These are phyloP conservation scores for Chelon auratus DNA, from an alignment of 2,797 vertebrate genomes.

Conservation along the genomic window DNA sequence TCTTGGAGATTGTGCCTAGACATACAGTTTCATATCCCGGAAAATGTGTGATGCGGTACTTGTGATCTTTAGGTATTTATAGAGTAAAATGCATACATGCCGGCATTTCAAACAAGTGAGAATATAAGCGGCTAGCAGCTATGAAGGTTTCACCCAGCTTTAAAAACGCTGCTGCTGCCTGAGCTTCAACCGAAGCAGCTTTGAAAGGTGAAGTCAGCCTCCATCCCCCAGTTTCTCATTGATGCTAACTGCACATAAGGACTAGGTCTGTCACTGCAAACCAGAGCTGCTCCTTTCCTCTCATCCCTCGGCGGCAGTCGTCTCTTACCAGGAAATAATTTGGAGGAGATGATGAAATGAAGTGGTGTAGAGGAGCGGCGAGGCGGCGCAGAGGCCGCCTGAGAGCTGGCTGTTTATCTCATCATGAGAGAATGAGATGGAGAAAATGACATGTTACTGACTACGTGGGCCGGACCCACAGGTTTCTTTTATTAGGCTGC, in stretches of 20 bases:
- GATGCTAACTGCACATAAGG: constrained; percentile 31
- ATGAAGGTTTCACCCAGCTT: constrained; percentile 27
- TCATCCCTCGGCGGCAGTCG: constrained; percentile 5
- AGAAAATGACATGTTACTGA: constrained; percentile 40
- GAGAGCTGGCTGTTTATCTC: constrained; percentile 34
- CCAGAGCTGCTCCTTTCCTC: constrained; percentile 3
- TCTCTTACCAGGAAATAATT: constrained; percentile 35
- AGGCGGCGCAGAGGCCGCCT: not conserved
- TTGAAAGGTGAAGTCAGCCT: constrained; percentile 39
- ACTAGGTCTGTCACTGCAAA: constrained; percentile 36
- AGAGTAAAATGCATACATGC: no score
- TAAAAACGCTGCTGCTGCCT: constrained; percentile 16
- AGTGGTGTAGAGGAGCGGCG: not conserved
- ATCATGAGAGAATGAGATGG: constrained; percentile 13
- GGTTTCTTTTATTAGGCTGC: constrained; percentile 18
- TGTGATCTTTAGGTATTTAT: constrained; percentile 20
- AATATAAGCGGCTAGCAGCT: not conserved
- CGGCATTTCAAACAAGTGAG: no score
- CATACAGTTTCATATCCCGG: constrained; percentile 39
- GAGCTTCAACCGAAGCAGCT: constrained; percentile 30
- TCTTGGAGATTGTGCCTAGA: constrained; percentile 36
- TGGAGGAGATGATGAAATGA: constrained; percentile 22
- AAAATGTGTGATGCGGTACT: constrained; percentile 15
- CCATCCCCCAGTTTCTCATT: constrained; percentile 23
- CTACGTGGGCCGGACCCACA: constrained; percentile 13